Conservation (phyloP, 2,797 vertebrate species). For the Vireo griseus region DNA sequence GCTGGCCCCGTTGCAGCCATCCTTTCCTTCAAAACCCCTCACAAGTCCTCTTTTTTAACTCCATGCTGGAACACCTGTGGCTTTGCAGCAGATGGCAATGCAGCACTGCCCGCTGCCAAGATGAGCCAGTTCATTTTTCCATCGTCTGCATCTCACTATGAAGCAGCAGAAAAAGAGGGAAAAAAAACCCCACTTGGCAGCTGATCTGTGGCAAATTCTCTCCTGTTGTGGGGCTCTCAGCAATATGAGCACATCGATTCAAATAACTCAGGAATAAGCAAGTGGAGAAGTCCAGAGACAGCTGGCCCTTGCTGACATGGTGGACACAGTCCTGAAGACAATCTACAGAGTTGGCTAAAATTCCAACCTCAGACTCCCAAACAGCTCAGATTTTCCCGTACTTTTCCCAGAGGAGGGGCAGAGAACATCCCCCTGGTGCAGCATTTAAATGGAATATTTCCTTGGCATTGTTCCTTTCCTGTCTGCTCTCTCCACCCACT, state of each 20-base stretch:
- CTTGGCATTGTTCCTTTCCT: not conserved
- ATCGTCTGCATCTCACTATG: slow-evolving; percentile 36
- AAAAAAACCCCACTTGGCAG: not conserved
- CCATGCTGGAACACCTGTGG: not conserved
- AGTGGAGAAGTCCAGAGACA: not conserved
- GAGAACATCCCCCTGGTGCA: not conserved
- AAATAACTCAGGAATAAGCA: not conserved
- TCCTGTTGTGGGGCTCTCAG: not conserved
- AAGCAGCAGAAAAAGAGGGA: slow-evolving; percentile 34
- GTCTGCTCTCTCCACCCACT: not conserved
- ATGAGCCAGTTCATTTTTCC: slow-evolving; percentile 24
- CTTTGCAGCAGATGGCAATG: slow-evolving; percentile 63
- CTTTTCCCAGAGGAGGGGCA: not conserved
- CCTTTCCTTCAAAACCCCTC: not conserved
- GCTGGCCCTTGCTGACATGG: not conserved
- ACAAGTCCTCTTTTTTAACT: not conserved
- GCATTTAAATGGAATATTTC: not conserved
- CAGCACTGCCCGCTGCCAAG: slow-evolving; percentile 38
- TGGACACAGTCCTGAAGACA: not conserved
- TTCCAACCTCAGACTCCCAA: not conserved
- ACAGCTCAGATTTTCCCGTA: not conserved
- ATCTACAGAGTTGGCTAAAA: not conserved
- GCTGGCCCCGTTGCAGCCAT: not conserved
- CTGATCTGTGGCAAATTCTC: not conserved
- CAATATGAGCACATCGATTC: not conserved